Percentiles rank a stretch among this genome's conserved stretches.
These are phyloP conservation scores for Pasiphila rectangulata DNA, from an alignment of 2,888 invertebrate genomes.

Conservation along the genomic window DNA sequence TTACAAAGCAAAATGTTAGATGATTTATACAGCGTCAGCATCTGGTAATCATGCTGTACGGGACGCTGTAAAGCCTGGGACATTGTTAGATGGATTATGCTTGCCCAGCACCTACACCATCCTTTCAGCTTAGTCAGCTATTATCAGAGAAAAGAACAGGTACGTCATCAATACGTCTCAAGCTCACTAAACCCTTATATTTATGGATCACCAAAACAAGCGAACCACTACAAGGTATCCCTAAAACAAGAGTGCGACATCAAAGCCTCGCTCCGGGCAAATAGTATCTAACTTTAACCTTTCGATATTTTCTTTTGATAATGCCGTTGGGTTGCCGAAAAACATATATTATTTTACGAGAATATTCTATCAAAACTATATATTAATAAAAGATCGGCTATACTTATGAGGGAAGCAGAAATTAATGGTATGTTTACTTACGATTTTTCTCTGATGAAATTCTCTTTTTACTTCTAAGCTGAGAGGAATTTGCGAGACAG, in stretches of 20 bases:
- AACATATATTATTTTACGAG: conserved; percentile 27
- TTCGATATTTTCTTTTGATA: conserved; percentile 49
- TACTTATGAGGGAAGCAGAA: neutral
- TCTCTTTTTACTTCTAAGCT: too few relatives aligned
- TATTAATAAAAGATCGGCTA: conserved; percentile 18
- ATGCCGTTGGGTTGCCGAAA: conserved; percentile 30
- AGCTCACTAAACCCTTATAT: too few relatives aligned
- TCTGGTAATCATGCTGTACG: too few relatives aligned
- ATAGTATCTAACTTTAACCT: conserved; percentile 37
- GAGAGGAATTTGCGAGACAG: too few relatives aligned
- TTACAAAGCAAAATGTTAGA: too few relatives aligned
- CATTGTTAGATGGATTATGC: too few relatives aligned
- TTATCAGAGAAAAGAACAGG: too few relatives aligned
- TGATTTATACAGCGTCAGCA: too few relatives aligned
- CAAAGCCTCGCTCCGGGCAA: conserved; percentile 36
- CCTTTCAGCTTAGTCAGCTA: too few relatives aligned
- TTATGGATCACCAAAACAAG: too few relatives aligned
- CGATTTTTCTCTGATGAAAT: neutral
- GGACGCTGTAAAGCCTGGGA: too few relatives aligned
- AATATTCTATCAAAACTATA: conserved; percentile 20
- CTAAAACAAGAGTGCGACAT: conserved; percentile 28
- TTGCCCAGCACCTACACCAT: too few relatives aligned
- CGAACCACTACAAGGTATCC: conserved; percentile 7
- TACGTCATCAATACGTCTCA: neutral
- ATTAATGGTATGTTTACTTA: neutral